Conservation (phyloP, 2,113 vertebrate genomes). For the Uria lomvia region DNA sequence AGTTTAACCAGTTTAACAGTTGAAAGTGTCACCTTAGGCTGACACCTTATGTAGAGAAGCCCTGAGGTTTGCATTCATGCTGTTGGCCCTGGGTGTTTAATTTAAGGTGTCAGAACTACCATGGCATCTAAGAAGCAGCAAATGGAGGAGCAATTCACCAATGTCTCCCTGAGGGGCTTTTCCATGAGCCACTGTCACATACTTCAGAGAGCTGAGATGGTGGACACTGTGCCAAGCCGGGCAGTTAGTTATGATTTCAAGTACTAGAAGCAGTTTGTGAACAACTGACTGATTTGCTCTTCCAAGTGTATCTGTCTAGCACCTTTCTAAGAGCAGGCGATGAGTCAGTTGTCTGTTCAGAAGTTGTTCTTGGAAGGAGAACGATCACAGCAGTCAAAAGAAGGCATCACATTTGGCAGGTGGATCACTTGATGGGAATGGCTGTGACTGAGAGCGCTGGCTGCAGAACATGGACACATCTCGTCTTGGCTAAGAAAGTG, state of each 20-base stretch:
- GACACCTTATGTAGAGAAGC: fast-evolving
- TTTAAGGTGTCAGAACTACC: background rate
- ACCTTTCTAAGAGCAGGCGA: background rate
- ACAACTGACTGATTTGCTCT: background rate
- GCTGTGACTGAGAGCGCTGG: background rate
- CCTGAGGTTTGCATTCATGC: background rate
- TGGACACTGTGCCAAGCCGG: background rate
- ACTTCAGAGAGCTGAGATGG: background rate
- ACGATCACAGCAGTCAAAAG: background rate
- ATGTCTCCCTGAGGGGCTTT: background rate
- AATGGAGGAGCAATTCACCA: background rate
- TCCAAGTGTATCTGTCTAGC: background rate
- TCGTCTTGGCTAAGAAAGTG: background rate
- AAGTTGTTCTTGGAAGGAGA: background rate
- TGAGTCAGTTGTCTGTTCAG: background rate
- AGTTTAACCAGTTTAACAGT: background rate
- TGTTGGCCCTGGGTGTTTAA: background rate
- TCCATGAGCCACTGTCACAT: background rate
- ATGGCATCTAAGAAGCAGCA: background rate
- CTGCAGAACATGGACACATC: background rate
- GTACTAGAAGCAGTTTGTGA: background rate
- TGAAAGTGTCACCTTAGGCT: background rate
- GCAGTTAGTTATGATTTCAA: background rate
- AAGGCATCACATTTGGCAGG: background rate
- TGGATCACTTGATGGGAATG: background rate